Evolutionary conservation across 1,140 invertebrate species (phyloP), one percentile per base, ranked within the genome.

Genomic region (Lordiphosa clarofinis): DNA sequence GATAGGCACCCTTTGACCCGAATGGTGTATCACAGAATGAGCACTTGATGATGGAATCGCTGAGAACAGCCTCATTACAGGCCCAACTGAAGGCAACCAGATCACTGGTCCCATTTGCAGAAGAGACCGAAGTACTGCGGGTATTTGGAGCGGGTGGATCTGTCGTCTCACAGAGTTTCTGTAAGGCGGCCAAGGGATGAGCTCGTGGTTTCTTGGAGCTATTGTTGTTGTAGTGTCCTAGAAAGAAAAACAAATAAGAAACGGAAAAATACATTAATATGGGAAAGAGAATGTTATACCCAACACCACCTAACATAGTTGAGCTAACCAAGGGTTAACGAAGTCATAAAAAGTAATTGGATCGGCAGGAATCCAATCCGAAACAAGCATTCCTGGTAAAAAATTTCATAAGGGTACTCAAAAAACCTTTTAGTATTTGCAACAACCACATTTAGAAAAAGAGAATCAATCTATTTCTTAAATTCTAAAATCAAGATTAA

Each of bases 1-100:
- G 93, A 90, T 98, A 99, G 1, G 97, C 97, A 28, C 97, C 97
- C 90, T 98, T 98, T 1, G 97, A 98, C 50, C 97, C 96, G 88
- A 99, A 98, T 7, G 96, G 96, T 11, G 97, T 97, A 90, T 98
- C 97, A 91, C 97, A 99, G 73, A 98, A 96, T 12, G 97, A 96
- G 90, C 97, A 98, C 89, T 98, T 98, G 93, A 98, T 96, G 37
- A 96, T 94, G 9, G 95, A 95, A 9, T 69, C 75, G 3, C 94
- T 95, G 56, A 96, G 93, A 3, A 96, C 94, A 0, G 95, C 96
- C 86, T 97, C 96, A 86, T 96, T 97, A 89, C 96, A 97, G 8
- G 96, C 96, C 96, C 96, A 97, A 87, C 95, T 97, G 87, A 97
- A 97, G 1, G 96, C 96, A 10, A 97, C 89, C 59, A 97, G 96